phyloP scores from a whole-genome alignment of 2,797 vertebrate genomes.

The Mormyrus hasselquistii region DNA sequence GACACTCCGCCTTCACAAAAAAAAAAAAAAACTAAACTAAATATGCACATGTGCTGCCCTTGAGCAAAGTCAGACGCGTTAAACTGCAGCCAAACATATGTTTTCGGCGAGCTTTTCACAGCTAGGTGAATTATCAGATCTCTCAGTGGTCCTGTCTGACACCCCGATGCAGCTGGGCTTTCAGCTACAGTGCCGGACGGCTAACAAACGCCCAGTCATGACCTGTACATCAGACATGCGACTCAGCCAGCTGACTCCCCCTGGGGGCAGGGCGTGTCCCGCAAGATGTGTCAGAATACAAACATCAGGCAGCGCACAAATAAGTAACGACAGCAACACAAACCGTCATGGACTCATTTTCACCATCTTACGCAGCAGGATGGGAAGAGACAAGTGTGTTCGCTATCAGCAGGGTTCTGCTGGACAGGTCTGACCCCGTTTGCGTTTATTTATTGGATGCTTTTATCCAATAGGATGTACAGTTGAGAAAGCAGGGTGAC shows the following conservation, averaged over 20 bases:
- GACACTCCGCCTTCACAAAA: background rate
- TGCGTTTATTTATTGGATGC: background rate
- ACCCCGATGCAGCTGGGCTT: background rate
- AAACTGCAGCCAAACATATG: background rate
- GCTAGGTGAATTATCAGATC: background rate
- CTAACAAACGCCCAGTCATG: background rate
- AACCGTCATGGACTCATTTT: background rate
- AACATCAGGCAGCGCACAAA: background rate
- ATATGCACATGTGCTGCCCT: background rate
- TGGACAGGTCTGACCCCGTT: background rate
- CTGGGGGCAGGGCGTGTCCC: background rate
- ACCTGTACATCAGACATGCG: no score
- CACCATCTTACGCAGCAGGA: no score
- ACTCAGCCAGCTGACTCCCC: background rate
- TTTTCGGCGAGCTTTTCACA: background rate
- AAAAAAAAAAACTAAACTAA: background rate
- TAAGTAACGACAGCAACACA: background rate
- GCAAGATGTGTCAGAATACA: background rate
- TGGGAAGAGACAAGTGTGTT: background rate
- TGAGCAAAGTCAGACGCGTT: background rate
- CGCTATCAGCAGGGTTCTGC: background rate
- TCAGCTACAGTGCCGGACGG: background rate
- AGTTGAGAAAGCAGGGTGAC: background rate
- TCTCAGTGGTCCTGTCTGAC: background rate
- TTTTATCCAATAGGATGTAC: background rate